These are phyloP conservation scores for Metaphire vulgaris DNA, from an alignment of 1,140 invertebrate species.

Conservation along the genomic window DNA sequence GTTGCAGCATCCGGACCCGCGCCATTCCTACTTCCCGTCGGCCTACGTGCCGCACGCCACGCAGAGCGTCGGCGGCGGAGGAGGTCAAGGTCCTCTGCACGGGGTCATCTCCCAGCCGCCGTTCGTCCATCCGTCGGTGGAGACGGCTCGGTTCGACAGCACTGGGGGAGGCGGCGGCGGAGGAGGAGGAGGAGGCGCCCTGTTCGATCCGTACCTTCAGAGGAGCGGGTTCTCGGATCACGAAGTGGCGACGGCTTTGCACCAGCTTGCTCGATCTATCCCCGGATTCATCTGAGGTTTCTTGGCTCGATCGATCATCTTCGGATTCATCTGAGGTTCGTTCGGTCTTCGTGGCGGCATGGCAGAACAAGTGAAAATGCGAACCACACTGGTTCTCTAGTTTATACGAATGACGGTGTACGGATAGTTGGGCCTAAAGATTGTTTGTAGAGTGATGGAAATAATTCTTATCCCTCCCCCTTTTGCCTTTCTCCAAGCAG, in stretches of 20 bases:
- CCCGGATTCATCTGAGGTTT: background rate
- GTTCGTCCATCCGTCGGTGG: background rate
- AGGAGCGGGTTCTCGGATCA: constrained; percentile 7
- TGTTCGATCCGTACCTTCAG: constrained; percentile 11
- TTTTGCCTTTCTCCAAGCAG: too few species aligned
- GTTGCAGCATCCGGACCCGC: too few species aligned
- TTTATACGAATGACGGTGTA: too few species aligned
- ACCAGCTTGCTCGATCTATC: constrained; percentile 9
- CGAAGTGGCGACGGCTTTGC: constrained; percentile 22
- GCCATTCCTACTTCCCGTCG: background rate
- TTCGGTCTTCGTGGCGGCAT: too few species aligned
- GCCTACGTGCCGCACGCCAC: background rate
- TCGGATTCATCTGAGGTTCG: too few species aligned
- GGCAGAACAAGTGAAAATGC: too few species aligned
- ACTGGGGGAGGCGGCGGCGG: background rate
- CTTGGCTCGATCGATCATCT: too few species aligned
- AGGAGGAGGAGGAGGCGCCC: background rate
- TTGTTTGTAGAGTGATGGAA: too few species aligned
- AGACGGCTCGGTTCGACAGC: background rate
- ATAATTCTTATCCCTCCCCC: too few species aligned
- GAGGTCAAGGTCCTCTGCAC: background rate
- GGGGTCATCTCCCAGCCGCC: background rate
- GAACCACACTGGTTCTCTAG: too few species aligned
- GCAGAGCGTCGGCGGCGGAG: background rate
- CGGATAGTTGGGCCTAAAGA: too few species aligned